phyloP scores from a whole-genome alignment of 2,113 vertebrate species.

The Polypterus senegalus region DNA sequence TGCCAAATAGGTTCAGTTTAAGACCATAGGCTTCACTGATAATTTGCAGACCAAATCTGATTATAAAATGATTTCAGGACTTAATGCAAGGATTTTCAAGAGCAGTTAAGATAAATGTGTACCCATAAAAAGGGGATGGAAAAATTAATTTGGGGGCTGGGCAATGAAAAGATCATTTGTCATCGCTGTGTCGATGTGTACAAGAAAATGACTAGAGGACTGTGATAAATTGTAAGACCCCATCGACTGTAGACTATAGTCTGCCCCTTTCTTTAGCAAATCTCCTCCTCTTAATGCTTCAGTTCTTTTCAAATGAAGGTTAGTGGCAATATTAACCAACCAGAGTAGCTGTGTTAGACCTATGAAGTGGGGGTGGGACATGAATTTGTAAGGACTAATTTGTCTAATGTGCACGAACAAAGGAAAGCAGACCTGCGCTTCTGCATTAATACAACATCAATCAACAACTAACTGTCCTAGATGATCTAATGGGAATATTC shows the following conservation, averaged over 20 bases:
- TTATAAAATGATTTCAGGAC: conserved; percentile 8
- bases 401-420: conserved; percentile 70
- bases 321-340: conserved; percentile 43
- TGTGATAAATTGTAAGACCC: conserved; percentile 16
- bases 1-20: no score
- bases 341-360: conserved; percentile 20
- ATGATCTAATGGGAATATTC: conserved; percentile 48
- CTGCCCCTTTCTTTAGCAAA: conserved; percentile 22
- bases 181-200: conserved; percentile 26
- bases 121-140: conserved; percentile 27
- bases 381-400: conserved; percentile 65
- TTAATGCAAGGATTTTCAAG: neutral
- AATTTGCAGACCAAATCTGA: conserved; percentile 6
- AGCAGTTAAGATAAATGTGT: conserved; percentile 36
- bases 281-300: conserved; percentile 18
- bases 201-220: conserved; percentile 17
- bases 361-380: conserved; percentile 18
- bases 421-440: conserved; percentile 37
- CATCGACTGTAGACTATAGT: conserved; percentile 12
- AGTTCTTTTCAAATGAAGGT: conserved; percentile 23
- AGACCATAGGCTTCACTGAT: no score
- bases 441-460: conserved; percentile 60
- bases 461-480: conserved; percentile 58
- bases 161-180: conserved; percentile 48
- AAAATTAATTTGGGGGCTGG: conserved; percentile 36